Evolutionary conservation across 2,113 vertebrate genomes (phyloP).

Genomic region (Ursus arctos): DNA sequence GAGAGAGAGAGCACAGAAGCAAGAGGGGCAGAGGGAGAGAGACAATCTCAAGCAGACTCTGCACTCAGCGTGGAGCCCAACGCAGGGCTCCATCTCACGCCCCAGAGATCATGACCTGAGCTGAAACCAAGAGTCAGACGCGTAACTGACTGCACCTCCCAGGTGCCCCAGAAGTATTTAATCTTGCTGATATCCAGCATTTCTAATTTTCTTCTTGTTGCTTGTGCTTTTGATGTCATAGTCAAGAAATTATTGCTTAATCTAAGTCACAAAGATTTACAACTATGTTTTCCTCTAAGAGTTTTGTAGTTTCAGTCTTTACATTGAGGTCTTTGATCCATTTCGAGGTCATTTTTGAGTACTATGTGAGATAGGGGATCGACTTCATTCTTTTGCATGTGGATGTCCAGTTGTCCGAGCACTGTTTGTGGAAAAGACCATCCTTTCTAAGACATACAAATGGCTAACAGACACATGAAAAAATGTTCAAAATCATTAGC

Average conservation of each 20-base stretch:
- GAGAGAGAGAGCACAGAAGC: not conserved
- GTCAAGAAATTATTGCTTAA: constrained; percentile 17
- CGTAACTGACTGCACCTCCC: not conserved
- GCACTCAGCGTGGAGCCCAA: not conserved
- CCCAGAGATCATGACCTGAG: not conserved
- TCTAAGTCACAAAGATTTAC: not conserved
- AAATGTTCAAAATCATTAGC: too few relatives aligned
- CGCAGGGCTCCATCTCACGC: not conserved
- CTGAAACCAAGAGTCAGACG: not conserved
- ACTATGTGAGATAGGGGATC: not conserved
- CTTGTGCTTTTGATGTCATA: not conserved
- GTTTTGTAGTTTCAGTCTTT: not conserved
- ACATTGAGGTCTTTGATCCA: not conserved
- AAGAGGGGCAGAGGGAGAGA: not conserved
- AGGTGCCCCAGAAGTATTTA: not conserved
- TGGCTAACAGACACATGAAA: too few relatives aligned
- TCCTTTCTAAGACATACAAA: not conserved
- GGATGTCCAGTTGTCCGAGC: not conserved
- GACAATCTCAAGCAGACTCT: not conserved
- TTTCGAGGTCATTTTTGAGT: constrained; percentile 6
- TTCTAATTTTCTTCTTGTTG: not conserved
- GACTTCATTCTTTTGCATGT: not conserved
- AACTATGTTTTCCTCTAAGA: not conserved
- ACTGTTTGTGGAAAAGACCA: not conserved
- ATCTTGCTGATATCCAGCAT: not conserved